A percentile compares a stretch with the other conserved stretches of the same genome.
Evolutionary conservation across 2,113 vertebrate genomes (phyloP).

Genomic region (Galbula dea): DNA sequence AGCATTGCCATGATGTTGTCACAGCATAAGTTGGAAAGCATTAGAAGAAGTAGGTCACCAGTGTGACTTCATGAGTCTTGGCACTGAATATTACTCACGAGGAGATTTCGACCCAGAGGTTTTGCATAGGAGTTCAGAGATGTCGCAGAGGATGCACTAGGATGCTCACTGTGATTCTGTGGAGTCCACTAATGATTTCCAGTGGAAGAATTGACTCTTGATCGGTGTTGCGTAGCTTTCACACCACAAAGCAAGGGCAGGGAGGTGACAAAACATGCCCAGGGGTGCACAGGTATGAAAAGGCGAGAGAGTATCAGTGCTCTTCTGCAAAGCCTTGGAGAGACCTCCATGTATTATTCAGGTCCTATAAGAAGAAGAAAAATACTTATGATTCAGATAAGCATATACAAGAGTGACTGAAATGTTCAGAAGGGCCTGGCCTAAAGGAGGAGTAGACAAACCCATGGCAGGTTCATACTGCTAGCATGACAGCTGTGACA

Average conservation of each 20-base stretch:
- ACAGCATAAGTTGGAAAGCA: background rate
- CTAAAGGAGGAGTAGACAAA: background rate
- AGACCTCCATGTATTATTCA: background rate
- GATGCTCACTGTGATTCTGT: background rate
- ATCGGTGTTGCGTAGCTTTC: background rate
- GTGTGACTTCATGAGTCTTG: slow-evolving; percentile 7
- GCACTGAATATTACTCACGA: slow-evolving; percentile 6
- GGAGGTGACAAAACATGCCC: background rate
- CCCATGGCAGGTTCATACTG: background rate
- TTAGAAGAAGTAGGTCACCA: slow-evolving; percentile 30
- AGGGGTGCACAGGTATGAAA: background rate
- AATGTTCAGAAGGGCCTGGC: background rate
- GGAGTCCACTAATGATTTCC: slow-evolving; percentile 34
- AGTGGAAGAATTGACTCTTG: background rate
- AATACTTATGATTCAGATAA: background rate
- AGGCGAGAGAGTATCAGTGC: background rate
- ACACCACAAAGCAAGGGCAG: background rate
- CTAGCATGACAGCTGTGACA: background rate
- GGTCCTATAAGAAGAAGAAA: background rate
- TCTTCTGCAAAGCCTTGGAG: background rate
- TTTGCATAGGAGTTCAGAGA: slow-evolving; percentile 15
- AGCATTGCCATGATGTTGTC: background rate
- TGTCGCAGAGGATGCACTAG: rapidly evolving
- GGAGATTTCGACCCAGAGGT: background rate
- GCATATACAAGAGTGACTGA: background rate